A percentile compares a stretch with the other conserved stretches of the same genome.
Conservation (phyloP, 2,113 vertebrate species). For the Willisornis vidua region DNA sequence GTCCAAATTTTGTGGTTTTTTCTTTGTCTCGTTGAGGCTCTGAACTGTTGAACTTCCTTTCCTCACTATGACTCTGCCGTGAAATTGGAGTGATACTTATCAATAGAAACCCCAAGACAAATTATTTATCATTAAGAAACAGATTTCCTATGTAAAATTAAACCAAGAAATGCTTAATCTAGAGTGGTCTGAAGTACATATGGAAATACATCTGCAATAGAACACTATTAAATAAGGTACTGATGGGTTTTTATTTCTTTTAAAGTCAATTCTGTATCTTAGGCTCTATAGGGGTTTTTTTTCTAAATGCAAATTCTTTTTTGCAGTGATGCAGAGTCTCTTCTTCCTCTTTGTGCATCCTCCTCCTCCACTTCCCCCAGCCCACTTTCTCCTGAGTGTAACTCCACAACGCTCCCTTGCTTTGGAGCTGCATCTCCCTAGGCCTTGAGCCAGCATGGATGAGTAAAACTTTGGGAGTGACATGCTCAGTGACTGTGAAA, state of each 20-base stretch:
- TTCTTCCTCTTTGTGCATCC: neutral
- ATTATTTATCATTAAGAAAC: neutral
- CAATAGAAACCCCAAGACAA: neutral
- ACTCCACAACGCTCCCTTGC: neutral
- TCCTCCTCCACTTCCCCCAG: neutral
- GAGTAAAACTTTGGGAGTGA: constrained; percentile 11
- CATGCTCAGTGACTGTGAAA: constrained; percentile 16
- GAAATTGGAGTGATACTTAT: constrained; percentile 4
- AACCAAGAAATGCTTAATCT: neutral
- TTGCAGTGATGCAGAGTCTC: neutral
- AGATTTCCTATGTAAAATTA: neutral
- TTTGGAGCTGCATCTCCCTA: neutral
- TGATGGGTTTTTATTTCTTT: neutral
- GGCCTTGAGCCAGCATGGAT: constrained; percentile 22
- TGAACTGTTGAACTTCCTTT: constrained; percentile 2
- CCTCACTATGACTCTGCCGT: neutral
- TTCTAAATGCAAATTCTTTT: neutral
- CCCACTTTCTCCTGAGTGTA: neutral
- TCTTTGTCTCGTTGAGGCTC: neutral
- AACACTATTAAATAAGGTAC: neutral
- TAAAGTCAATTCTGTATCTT: neutral
- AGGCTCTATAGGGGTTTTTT: neutral
- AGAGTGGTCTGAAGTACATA: neutral
- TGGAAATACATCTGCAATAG: neutral
- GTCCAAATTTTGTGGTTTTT: neutral